Evolutionary conservation across 2,888 invertebrate species (phyloP).

Genomic region (Conops quadrifasciatus): DNA sequence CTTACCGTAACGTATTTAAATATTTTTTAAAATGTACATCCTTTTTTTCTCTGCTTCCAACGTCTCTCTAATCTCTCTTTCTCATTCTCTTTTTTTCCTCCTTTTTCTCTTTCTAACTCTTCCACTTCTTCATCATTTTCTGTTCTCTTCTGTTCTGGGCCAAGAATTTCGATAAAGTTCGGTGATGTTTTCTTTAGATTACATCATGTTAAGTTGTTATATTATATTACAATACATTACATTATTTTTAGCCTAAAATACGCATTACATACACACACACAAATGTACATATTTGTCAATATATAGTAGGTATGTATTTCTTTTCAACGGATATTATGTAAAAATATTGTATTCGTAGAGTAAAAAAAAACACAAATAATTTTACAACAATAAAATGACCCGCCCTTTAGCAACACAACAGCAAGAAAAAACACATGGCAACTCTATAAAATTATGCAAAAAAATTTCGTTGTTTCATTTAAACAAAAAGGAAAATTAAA

Average conservation of each 20-base stretch:
- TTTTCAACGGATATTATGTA: no score
- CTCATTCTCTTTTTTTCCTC: neutral
- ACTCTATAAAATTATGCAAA: constrained; percentile 24
- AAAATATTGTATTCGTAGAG: no score
- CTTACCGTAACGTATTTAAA: no score
- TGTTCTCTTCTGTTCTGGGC: neutral
- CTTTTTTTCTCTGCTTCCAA: no score
- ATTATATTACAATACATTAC: neutral
- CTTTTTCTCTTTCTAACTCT: no score
- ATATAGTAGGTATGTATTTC: no score
- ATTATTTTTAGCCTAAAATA: neutral
- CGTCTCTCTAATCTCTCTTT: no score
- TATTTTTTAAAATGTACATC: no score
- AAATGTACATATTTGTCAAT: no score
- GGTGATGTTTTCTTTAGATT: neutral
- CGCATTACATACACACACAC: no score
- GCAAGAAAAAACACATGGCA: constrained; percentile 33
- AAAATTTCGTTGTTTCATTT: constrained; percentile 30
- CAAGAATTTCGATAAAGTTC: neutral
- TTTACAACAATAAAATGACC: constrained; percentile 22
- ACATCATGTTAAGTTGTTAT: neutral
- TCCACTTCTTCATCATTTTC: neutral
- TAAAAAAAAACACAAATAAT: constrained; percentile 1
- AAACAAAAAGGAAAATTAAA: no score
- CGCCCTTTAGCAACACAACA: neutral